Conservation (phyloP, 2,797 vertebrate species). For the Artibeus lituratus region DNA sequence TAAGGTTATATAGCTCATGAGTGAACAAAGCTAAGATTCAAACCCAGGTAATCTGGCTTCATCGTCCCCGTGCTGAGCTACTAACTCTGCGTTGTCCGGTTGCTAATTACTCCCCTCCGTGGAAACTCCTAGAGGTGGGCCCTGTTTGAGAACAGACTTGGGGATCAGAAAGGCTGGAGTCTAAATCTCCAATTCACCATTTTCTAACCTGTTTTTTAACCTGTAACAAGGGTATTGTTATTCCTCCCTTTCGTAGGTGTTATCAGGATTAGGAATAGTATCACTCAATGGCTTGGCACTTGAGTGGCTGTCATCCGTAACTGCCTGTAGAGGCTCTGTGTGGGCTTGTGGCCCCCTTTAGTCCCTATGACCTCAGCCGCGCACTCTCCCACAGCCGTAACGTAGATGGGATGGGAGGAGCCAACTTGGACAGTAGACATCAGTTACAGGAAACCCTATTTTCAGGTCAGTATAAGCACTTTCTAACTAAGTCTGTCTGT, state of each 20-base stretch:
- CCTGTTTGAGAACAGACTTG: not conserved
- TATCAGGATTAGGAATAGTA: not conserved
- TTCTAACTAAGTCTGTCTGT: not conserved
- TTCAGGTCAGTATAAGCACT: not conserved
- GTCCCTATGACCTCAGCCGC: not conserved
- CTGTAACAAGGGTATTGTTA: not conserved
- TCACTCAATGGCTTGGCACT: not conserved
- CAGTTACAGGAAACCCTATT: not conserved
- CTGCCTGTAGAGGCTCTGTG: not conserved
- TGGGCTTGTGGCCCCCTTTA: rapidly evolving
- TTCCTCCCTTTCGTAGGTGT: not conserved
- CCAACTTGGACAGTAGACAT: not conserved
- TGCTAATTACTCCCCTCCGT: not conserved
- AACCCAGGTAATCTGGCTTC: not conserved
- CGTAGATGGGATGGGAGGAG: not conserved
- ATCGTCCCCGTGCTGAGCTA: not conserved
- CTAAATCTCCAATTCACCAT: not conserved
- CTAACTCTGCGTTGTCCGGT: rapidly evolving
- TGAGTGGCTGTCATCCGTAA: not conserved
- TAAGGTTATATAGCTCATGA: not conserved
- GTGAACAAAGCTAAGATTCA: not conserved
- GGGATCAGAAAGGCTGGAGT: not conserved
- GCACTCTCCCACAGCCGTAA: not conserved
- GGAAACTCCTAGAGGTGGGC: not conserved
- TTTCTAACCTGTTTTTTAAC: not conserved